Evolutionary conservation across 2,113 vertebrate species (phyloP).

Genomic region (Macrotis lagotis): DNA sequence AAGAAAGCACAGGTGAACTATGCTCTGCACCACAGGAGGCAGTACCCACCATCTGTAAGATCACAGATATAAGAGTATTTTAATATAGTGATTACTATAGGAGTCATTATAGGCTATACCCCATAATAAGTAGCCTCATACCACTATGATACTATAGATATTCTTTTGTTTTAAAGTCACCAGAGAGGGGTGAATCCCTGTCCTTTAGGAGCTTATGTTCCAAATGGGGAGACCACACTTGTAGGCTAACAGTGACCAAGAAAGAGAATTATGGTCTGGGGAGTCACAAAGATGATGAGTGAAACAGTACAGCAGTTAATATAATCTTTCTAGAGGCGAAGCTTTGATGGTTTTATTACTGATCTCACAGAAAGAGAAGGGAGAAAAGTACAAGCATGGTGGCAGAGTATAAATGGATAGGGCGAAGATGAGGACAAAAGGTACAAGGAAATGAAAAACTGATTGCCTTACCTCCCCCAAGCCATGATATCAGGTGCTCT

Average conservation of each 20-base stretch:
- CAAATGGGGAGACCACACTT: neutral
- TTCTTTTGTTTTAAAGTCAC: neutral
- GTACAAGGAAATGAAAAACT: neutral
- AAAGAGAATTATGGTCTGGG: neutral
- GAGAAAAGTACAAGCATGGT: neutral
- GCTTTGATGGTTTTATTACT: neutral
- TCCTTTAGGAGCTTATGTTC: neutral
- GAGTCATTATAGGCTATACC: neutral
- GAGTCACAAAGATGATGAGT: neutral
- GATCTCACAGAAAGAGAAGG: neutral
- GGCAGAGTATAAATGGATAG: neutral
- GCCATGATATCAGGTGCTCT: neutral
- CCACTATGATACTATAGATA: neutral
- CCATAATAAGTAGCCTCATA: neutral
- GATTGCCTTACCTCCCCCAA: neutral
- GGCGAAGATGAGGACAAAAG: neutral
- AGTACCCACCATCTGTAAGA: neutral
- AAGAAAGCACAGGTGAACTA: neutral
- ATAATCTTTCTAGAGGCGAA: neutral
- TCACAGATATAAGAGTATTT: neutral
- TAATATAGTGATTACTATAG: neutral
- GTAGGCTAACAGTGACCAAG: neutral
- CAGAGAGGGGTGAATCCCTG: neutral
- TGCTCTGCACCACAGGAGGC: neutral
- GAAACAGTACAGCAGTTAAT: neutral